Base-by-base conservation (phyloP, 2,888 invertebrate species). In the Pomacea canaliculata region DNA sequence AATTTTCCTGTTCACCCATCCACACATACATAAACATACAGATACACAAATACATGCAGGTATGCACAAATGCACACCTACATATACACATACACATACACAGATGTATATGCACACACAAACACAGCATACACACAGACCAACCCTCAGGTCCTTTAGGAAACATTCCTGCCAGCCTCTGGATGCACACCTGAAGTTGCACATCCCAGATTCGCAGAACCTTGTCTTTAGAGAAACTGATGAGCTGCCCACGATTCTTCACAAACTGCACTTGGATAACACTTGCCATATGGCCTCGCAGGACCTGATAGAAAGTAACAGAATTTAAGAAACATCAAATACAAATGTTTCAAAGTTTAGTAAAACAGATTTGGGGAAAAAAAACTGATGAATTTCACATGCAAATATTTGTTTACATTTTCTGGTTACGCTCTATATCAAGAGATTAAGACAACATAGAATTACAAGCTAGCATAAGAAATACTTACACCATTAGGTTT, bases 181-280 rank as follows among this genome's bases (percentile, higher is more conserved):
- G 91, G 63, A 91, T 88, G 79, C 91, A 91, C 27, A 91, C 91
- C 83, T 91, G 91, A 23, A 91, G 83, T 83, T 90, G 90, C 7
- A 91, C 90, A 76, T 91, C 91, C 91, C 91, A 91, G 76, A 91
- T 90, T 23, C 91, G 83, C 71, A 91, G 82, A 1, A 91, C 90
- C 79, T 91, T 91, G 82, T 91, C 91, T 79, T 91, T 91, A 49
- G 91, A 91, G 83, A 91, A 91, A 68, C 90, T 90, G 78, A 91
- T 87, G 27, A 91, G 84, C 83, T 90, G 91, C 71, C 86, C 87
- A 4, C 90, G 83, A 37, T 84, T 80, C 70, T 85, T 85, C 80
- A 89, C 88, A 81, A 91, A 91, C 82, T 89, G 88, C 13, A 90
- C 90, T 73, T 89, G 88, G 37, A 90, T 82, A 1, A 91, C 91